A percentile compares a stretch with the other conserved stretches of the same genome.
Conservation (phyloP, 2,888 invertebrate species). For the Cheilosia vulpina region DNA sequence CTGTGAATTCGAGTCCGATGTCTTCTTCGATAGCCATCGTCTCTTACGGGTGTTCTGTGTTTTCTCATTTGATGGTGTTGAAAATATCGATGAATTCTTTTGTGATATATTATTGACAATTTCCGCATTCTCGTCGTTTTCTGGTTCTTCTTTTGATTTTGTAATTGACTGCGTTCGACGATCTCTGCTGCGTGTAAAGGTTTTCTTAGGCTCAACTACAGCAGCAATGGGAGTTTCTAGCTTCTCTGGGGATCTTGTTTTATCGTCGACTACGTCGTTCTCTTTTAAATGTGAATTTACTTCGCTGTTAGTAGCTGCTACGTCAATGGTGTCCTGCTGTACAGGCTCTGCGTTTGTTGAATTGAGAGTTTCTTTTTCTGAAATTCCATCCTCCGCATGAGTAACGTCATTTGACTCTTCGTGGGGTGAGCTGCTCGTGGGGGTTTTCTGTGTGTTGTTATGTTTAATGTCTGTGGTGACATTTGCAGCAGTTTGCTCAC, state of each 20-base stretch:
- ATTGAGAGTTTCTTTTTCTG: conserved; percentile 12
- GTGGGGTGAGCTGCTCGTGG: conserved; percentile 5
- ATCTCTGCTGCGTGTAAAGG: conserved; percentile 43
- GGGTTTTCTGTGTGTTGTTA: conserved; percentile 19
- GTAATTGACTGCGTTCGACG: conserved; percentile 34
- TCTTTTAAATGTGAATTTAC: background rate
- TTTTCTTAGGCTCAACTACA: conserved; percentile 44
- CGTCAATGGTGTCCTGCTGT: conserved; percentile 19
- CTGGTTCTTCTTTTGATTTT: conserved; percentile 46
- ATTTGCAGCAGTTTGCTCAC: conserved; percentile 14
- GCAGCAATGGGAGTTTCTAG: conserved; percentile 8
- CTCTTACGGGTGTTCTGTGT: conserved; percentile 82
- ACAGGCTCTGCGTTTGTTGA: conserved; percentile 14
- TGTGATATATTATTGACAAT: conserved; percentile 33
- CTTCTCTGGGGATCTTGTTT: conserved; percentile 25
- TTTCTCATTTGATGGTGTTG: conserved; percentile 48
- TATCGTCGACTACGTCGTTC: conserved; percentile 18
- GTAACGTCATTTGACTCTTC: conserved; percentile 76
- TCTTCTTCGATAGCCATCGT: conserved; percentile 83
- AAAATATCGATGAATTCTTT: conserved; percentile 19
- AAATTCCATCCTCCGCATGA: conserved; percentile 19
- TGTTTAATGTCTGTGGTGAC: conserved; percentile 15
- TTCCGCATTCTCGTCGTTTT: conserved; percentile 62
- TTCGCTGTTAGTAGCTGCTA: conserved; percentile 9
- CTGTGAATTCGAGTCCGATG: conserved; percentile 85